Percentiles rank a stretch among this genome's conserved stretches.
Evolutionary conservation across 1,140 invertebrate species (phyloP).

Genomic region (Cecropterus lyciades): DNA sequence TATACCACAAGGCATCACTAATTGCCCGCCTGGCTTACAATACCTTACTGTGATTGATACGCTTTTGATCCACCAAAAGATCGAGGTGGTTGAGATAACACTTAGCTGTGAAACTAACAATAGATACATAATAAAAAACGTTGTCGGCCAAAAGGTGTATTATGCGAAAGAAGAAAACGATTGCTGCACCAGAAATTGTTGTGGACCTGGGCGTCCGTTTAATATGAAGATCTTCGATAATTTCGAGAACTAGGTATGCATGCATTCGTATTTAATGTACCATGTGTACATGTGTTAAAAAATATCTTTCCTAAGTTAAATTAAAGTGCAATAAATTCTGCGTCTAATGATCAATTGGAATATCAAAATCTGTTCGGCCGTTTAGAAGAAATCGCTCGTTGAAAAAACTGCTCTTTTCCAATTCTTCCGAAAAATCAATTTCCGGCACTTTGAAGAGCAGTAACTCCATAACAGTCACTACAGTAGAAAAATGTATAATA

Average conservation of each 20-base stretch:
- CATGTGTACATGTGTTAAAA: too few relatives aligned
- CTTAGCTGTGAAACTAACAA: slow-evolving; percentile 95
- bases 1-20: slow-evolving; percentile 89
- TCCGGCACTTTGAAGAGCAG: too few relatives aligned
- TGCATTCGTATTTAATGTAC: too few relatives aligned
- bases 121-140: slow-evolving; percentile 93
- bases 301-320: too few relatives aligned
- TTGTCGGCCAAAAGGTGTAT: slow-evolving; percentile 91
- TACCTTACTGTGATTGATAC: slow-evolving; percentile 96
- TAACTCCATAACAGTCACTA: too few relatives aligned
- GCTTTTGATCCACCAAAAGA: slow-evolving; percentile 94
- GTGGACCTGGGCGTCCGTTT: slow-evolving; percentile 91
- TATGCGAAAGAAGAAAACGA: slow-evolving; percentile 94
- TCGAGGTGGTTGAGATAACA: slow-evolving; percentile 93
- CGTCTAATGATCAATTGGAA: too few relatives aligned
- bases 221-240: slow-evolving; percentile 94
- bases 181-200: slow-evolving; percentile 91
- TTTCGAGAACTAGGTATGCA: slow-evolving; percentile 88
- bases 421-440: too few relatives aligned
- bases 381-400: too few relatives aligned
- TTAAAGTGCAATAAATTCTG: too few relatives aligned
- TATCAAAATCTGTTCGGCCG: too few relatives aligned
- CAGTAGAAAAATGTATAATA: too few relatives aligned
- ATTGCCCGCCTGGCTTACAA: slow-evolving; percentile 95
- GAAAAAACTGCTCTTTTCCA: too few relatives aligned